These are phyloP conservation scores for Alectura lathami DNA, from an alignment of 2,113 vertebrate species.

Conservation along the genomic window DNA sequence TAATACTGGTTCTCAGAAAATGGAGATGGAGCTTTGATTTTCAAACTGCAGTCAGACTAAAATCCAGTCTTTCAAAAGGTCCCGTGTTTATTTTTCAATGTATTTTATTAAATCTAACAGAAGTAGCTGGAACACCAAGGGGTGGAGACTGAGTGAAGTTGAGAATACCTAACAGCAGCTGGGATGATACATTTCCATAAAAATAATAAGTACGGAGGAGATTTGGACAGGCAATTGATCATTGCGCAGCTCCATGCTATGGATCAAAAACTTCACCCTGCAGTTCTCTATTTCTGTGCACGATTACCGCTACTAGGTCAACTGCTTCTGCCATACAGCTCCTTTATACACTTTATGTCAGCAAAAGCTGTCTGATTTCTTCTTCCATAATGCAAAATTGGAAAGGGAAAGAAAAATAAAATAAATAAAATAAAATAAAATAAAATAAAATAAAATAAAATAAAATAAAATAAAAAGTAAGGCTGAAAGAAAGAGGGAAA, in stretches of 20 bases:
- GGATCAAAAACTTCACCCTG: slow-evolving; percentile 54
- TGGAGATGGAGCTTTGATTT: not conserved
- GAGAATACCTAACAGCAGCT: slow-evolving; percentile 32
- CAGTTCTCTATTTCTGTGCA: slow-evolving; percentile 36
- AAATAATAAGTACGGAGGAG: slow-evolving; percentile 57
- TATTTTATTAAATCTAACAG: slow-evolving; percentile 50
- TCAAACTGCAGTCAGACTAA: not conserved
- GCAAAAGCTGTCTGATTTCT: slow-evolving; percentile 22
- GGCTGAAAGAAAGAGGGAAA: not conserved
- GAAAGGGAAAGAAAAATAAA: not conserved
- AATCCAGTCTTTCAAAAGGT: slow-evolving; percentile 5
- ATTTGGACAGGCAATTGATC: slow-evolving; percentile 71
- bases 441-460: slow-evolving; percentile 11
- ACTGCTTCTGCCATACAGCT: not conserved
- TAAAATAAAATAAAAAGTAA: not conserved
- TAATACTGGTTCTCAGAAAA: slow-evolving; percentile 58
- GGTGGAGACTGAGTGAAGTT: not conserved
- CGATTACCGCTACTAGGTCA: slow-evolving; percentile 12
- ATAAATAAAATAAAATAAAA: not conserved
- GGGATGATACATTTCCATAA: slow-evolving; percentile 69
- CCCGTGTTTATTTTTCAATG: not conserved
- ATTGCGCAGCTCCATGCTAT: slow-evolving; percentile 33
- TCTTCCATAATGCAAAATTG: slow-evolving; percentile 1
- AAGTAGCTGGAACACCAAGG: not conserved
- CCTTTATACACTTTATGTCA: slow-evolving; percentile 7